phyloP scores from a whole-genome alignment of 2,797 vertebrate genomes.

The Anabas testudineus region DNA sequence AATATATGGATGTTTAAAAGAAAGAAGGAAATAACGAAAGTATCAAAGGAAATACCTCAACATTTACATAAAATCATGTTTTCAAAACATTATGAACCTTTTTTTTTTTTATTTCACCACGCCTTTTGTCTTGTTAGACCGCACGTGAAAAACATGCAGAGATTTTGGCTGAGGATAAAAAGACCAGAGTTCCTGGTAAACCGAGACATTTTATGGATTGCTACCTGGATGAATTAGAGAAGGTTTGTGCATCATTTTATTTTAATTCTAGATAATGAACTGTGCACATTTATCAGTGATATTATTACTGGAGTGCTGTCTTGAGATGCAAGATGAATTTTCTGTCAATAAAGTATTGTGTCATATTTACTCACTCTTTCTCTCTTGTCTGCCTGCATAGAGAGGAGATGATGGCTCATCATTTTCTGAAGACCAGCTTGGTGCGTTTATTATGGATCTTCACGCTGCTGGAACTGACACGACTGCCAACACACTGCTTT shows the following conservation, averaged over 20 bases:
- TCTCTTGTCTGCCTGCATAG: conserved; percentile 28
- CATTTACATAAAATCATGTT: too few species aligned
- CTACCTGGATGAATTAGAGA: conserved; percentile 72
- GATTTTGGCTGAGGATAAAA: conserved; percentile 63
- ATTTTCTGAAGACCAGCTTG: conserved; percentile 56
- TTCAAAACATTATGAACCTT: too few species aligned
- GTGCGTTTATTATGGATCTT: conserved; percentile 32
- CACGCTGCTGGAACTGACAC: conserved; percentile 57
- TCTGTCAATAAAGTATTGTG: too few species aligned
- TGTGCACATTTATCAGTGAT: too few species aligned
- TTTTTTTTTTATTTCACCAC: too few species aligned
- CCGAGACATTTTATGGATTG: conserved; percentile 75
- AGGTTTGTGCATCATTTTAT: conserved; percentile 14
- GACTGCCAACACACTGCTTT: conserved; percentile 40
- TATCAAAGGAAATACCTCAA: too few species aligned
- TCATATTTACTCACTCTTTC: not conserved
- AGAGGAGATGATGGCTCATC: conserved; percentile 37
- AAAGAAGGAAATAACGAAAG: too few species aligned
- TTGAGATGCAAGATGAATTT: too few species aligned
- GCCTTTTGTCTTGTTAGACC: conserved; percentile 8
- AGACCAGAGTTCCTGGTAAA: conserved; percentile 61
- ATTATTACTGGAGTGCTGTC: too few species aligned
- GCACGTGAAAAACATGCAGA: conserved; percentile 9
- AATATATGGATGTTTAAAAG: too few species aligned
- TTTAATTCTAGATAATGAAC: too few species aligned